These are phyloP conservation scores for Etheostoma perlongum DNA, from an alignment of 2,797 vertebrate species.

Conservation along the genomic window DNA sequence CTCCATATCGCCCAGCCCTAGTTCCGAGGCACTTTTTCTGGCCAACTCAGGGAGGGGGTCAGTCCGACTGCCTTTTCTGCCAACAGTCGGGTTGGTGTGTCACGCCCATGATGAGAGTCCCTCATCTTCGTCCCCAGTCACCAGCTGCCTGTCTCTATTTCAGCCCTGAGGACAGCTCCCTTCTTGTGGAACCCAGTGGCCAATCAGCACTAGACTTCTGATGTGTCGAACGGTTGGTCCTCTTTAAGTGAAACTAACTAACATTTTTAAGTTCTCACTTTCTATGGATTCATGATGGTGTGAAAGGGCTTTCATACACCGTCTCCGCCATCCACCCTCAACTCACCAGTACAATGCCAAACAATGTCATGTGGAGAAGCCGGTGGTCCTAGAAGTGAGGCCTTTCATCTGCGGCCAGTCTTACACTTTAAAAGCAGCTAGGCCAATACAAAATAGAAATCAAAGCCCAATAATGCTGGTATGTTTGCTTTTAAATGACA, in stretches of 20 bases:
- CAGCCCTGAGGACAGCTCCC: slow-evolving; percentile 75
- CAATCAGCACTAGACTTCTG: slow-evolving; percentile 33
- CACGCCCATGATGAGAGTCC: slow-evolving; percentile 1
- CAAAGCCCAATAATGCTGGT: slow-evolving; percentile 40
- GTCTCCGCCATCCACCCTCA: slow-evolving; percentile 11
- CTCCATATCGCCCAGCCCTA: too few relatives aligned
- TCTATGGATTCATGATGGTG: slow-evolving; percentile 21
- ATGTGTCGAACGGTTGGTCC: slow-evolving; percentile 25
- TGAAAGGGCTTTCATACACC: slow-evolving; percentile 42
- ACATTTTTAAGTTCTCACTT: slow-evolving; percentile 48
- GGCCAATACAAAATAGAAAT: slow-evolving; percentile 55
- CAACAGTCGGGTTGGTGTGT: too few relatives aligned
- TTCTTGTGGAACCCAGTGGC: slow-evolving; percentile 43
- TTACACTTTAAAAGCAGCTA: slow-evolving; percentile 38
- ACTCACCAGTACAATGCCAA: slow-evolving; percentile 29
- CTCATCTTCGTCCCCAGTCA: slow-evolving; percentile 24
- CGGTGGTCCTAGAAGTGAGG: slow-evolving; percentile 30
- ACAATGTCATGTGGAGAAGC: slow-evolving; percentile 34
- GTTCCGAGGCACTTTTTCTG: too few relatives aligned
- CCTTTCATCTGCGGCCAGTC: slow-evolving; percentile 53
- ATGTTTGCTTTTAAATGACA: slow-evolving; percentile 48
- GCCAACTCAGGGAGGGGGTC: too few relatives aligned
- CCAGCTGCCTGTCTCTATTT: slow-evolving; percentile 60
- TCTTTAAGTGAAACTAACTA: slow-evolving; percentile 44
- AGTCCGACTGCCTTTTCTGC: too few relatives aligned